Evolutionary conservation across 2,888 invertebrate genomes (phyloP).

Genomic region (Anticlea derivata): DNA sequence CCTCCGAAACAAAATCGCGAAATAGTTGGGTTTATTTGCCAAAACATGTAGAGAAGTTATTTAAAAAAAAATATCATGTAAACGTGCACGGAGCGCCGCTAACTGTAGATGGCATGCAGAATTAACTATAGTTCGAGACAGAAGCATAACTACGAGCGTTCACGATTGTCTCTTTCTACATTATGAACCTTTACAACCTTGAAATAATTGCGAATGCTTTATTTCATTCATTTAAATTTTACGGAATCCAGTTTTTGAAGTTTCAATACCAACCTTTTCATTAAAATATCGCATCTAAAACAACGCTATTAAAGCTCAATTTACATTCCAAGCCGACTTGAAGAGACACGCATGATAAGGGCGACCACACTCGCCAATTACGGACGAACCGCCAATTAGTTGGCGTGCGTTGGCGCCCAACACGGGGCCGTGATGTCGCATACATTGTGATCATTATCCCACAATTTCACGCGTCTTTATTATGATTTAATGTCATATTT

Average conservation of each 20-base stretch:
- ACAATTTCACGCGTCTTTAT: conserved; percentile 18
- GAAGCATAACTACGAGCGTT: too few relatives aligned
- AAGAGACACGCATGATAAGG: conserved; percentile 13
- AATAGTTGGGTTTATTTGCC: too few relatives aligned
- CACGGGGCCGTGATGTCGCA: conserved; percentile 30
- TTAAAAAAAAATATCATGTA: too few relatives aligned
- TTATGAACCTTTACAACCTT: too few relatives aligned
- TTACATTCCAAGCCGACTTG: not conserved
- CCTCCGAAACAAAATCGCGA: too few relatives aligned
- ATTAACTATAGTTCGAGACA: too few relatives aligned
- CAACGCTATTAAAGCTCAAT: not conserved
- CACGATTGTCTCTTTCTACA: too few relatives aligned
- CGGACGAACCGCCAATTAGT: conserved; percentile 36
- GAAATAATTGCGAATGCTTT: too few relatives aligned
- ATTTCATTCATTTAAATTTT: too few relatives aligned
- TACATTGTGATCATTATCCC: conserved; percentile 35
- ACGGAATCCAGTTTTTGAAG: not conserved
- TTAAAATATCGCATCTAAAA: not conserved
- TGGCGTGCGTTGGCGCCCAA: conserved; percentile 37
- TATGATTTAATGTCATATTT: conserved; percentile 6
- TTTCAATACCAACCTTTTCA: not conserved
- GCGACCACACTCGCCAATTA: conserved; percentile 32
- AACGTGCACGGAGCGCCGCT: too few relatives aligned
- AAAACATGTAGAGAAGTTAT: too few relatives aligned
- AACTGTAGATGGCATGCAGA: too few relatives aligned